Percentiles rank a stretch among this genome's conserved stretches.
Conservation (phyloP, 1,140 invertebrate genomes). For the Drosophila eugracilis region DNA sequence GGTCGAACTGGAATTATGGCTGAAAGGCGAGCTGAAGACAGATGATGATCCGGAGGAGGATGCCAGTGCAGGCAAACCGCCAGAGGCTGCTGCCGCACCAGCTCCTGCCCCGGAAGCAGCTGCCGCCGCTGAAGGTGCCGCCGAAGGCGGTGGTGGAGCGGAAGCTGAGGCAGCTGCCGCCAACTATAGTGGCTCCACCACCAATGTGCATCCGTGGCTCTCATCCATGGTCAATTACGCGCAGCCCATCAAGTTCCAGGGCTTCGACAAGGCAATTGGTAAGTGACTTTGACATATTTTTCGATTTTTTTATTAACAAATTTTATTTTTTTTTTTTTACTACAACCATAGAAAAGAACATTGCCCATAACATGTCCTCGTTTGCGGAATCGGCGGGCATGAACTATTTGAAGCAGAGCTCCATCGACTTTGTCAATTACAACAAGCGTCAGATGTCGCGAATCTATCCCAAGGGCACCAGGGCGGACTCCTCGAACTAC, state of each 20-base stretch:
- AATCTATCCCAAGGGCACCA: conserved; percentile 99
- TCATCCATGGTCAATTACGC: conserved; percentile 99
- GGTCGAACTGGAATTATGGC: conserved; percentile 94
- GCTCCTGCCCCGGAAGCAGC: conserved; percentile 78
- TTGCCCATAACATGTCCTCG: conserved; percentile 99
- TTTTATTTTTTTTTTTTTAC: neutral
- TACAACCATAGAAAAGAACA: conserved; percentile 92
- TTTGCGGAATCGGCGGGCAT: conserved; percentile 98
- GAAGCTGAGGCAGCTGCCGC: conserved; percentile 89
- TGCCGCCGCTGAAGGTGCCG: conserved; percentile 71
- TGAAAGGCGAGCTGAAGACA: conserved; percentile 96
- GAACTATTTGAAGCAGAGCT: conserved; percentile 96
- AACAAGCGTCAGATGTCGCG: conserved; percentile 99
- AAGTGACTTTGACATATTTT: conserved; percentile 70
- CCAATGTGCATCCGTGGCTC: conserved; percentile 99
- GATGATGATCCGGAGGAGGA: conserved; percentile 96
- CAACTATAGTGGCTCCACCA: conserved; percentile 98
- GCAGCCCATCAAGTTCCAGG: conserved; percentile 99
- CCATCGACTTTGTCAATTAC: conserved; percentile 99
- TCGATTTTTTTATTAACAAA: no score
- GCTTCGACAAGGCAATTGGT: conserved; percentile 99
- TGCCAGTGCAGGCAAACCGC: conserved; percentile 88
- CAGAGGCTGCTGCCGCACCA: conserved; percentile 75
- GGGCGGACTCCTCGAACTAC: conserved; percentile 99
- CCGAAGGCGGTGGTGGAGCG: conserved; percentile 86